Base-by-base conservation (phyloP, 2,113 vertebrate species). In the Aphyosemion australe region DNA sequence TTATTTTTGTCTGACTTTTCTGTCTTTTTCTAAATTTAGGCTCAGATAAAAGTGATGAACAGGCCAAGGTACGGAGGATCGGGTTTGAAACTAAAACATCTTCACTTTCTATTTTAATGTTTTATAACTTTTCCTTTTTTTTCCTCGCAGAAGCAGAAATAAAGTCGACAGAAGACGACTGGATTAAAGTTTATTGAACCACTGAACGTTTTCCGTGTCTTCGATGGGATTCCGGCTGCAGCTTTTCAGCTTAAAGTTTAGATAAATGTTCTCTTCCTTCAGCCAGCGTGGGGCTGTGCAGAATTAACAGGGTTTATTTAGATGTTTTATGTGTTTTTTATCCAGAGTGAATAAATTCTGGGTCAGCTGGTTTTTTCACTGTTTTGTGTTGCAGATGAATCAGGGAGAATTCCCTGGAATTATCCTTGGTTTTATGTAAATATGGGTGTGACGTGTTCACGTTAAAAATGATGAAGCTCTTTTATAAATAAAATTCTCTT, bases 61-160 rank as follows among this genome's bases (percentile, higher is more conserved):
- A 58, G 11, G 60, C 87, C 1, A 91, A 92, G 91, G 92, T 91
- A 76, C 80, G 9, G 10, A 8, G 26, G 3, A 5, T 26, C 26
- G 26, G 26, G 26, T 26, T 26, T 26, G 26, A 26, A 26, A 26
- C 26, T 26, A 26, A 26, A 26, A 26, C 26, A 26, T 26, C 26
- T 26, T 26, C 0, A 13, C 13, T 6, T 51, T 42, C 1, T 48
- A 15, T 8, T 21, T 21, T 4, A 0, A 12, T 2, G 19, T 59
- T 9, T n/a, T 52, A 6, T 12, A 34, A 47, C 15, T 10, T 1
- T 55, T 14, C 3, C 12, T 4, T 16, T 62, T 15, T 53, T 60
- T 60, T 16, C 49, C 43, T 69, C 70, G 52, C 69, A 92, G 91
- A 91, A 92, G 72, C 1, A 84, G 16, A 88, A 91, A 1, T 92